Base-by-base conservation (phyloP, 2,797 vertebrate species). In the Chiloscyllium punctatum region DNA sequence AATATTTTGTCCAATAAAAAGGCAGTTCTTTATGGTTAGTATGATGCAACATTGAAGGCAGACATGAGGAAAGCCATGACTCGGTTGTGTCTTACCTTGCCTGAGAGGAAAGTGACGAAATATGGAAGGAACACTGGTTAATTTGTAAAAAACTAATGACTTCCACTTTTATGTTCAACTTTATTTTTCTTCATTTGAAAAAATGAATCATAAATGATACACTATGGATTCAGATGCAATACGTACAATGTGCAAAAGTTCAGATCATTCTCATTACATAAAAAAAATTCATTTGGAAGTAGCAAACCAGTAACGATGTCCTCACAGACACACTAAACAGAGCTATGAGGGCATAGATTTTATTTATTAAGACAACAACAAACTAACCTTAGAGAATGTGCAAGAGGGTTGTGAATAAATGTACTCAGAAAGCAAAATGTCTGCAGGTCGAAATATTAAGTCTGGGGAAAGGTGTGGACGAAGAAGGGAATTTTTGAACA, bases 41-140 rank as follows among this genome's bases (percentile, higher is more conserved):
- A 72, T 94, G n/a, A 94, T 69, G 91, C n/a, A 92, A 94, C 37
- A 13, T 30, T n/a, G 27, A 90, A 16, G 21, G 86, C 87, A 90
- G 15, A 30, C 30, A 62, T 16, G 87, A 90, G 30, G 87, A 57
- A 90, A 90, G 53, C 30, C 27, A 57, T n/a, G 87, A 90, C 57
- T 90, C 87, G 21, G 33, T 11, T 23, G 48, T 94, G 3, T 27
- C 2, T 94, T 72, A 42, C 68, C n/a, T 15, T 4, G 5, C 27
- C 23, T 42, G 42, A 71, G 33, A 30, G 42, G 37, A n/a, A 95
- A 74, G 69, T 33, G 25, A 74, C 53, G 48, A 18, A 48, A 72
- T 30, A n/a, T 16, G 37, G 42, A 72, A 42, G 21, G 42, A 94
- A 72, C 66, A 51, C n/a, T 30, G 62, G 53, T 62, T 90, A 90